Conservation (phyloP, 2,797 vertebrate genomes). For the Rhinogobio ventralis region DNA sequence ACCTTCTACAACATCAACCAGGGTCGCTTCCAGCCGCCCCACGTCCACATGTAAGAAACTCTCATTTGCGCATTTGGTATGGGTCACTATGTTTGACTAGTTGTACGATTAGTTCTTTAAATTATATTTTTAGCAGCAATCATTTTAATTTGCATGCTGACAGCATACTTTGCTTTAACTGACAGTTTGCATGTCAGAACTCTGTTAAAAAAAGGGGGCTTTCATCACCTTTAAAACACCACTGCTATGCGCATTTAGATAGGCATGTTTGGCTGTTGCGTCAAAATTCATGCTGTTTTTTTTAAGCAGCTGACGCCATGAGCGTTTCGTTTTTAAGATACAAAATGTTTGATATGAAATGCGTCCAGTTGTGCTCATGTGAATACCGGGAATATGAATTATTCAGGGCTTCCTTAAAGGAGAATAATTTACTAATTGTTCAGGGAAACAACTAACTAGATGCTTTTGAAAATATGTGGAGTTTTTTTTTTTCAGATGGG, state of each 20-base stretch:
- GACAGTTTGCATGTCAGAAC: not conserved
- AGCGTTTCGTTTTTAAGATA: not conserved
- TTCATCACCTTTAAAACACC: not conserved
- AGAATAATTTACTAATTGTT: not conserved
- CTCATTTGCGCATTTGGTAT: not conserved
- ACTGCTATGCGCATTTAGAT: not conserved
- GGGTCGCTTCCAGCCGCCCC: constrained; percentile 96
- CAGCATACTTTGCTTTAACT: not conserved
- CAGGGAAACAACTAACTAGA: too few relatives aligned
- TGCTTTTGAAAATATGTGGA: not conserved
- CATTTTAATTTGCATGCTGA: not conserved
- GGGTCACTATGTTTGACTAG: not conserved
- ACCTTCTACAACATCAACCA: constrained; percentile 99
- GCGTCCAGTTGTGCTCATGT: not conserved
- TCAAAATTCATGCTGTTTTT: constrained; percentile 6
- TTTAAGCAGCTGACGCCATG: not conserved
- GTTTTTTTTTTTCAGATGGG: not conserved
- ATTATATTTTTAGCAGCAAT: not conserved
- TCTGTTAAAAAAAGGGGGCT: not conserved
- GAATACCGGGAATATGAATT: not conserved
- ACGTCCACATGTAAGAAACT: constrained; percentile 94
- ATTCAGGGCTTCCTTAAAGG: not conserved
- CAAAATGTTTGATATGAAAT: not conserved
- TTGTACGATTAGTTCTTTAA: not conserved
- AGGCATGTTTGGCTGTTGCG: not conserved